Conservation (phyloP, 1,140 invertebrate species). For the Sesamia nonagrioides region DNA sequence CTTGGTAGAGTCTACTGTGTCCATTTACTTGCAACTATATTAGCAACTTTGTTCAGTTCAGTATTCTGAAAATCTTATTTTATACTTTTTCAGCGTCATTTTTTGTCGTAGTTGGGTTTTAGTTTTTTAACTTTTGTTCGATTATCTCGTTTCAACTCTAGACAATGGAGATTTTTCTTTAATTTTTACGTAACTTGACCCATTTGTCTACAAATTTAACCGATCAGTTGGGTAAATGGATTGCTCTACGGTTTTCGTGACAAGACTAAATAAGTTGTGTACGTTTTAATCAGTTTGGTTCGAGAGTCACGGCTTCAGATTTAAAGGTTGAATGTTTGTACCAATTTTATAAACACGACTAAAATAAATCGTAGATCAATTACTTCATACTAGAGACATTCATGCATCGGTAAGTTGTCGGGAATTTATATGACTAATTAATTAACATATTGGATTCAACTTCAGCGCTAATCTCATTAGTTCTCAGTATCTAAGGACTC, state of each 20-base stretch:
- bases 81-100: too few species aligned
- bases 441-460: neutral
- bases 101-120: too few species aligned
- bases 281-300: constrained; percentile 36
- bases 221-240: neutral
- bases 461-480: too few species aligned
- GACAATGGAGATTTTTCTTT: too few species aligned
- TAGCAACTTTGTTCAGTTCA: too few species aligned
- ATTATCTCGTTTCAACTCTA: neutral
- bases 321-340: constrained; percentile 32
- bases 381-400: constrained; percentile 13
- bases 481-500: too few species aligned
- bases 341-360: constrained; percentile 13
- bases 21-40: too few species aligned
- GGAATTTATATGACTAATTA: neutral
- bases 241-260: constrained; percentile 16
- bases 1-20: too few species aligned
- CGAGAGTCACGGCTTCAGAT: constrained; percentile 10
- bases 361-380: constrained; percentile 31
- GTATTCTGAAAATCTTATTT: too few species aligned
- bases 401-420: neutral
- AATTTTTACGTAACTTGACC: neutral
- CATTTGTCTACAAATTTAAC: neutral
- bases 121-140: too few species aligned
- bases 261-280: constrained; percentile 14